phyloP scores from a whole-genome alignment of 2,888 invertebrate genomes.

The Athetis lepigone region DNA sequence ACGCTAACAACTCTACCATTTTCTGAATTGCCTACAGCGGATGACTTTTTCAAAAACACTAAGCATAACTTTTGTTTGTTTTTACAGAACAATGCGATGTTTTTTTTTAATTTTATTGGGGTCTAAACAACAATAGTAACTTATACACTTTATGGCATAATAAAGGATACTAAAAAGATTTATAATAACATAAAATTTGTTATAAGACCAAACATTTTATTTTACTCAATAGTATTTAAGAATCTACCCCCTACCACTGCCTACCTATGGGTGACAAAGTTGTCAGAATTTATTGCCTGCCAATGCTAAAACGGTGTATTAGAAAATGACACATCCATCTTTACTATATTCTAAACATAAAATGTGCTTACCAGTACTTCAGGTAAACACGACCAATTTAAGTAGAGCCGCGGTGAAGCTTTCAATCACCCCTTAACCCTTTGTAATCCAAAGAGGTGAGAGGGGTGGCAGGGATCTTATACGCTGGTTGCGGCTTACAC shows the following conservation, averaged over 20 bases:
- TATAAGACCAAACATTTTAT: no score
- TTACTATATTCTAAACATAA: conserved; percentile 65
- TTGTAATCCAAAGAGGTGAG: conserved; percentile 74
- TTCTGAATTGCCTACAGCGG: background rate
- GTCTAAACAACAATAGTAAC: conserved; percentile 6
- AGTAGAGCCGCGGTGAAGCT: conserved; percentile 75
- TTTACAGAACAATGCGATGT: background rate
- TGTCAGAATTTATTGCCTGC: no score
- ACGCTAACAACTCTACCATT: no score
- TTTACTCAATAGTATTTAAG: no score
- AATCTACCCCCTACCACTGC: no score
- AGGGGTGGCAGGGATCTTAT: conserved; percentile 69
- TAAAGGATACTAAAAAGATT: no score
- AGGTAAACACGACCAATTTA: conserved; percentile 82
- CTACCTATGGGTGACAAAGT: no score
- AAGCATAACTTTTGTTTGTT: conserved; percentile 5
- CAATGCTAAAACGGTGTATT: no score
- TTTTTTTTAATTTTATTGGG: conserved; percentile 20
- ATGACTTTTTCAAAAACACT: background rate
- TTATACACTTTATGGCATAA: no score
- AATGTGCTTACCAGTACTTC: conserved; percentile 78
- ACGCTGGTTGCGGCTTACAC: conserved; percentile 68
- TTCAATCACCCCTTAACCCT: conserved; percentile 77
- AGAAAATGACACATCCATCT: conserved; percentile 69
- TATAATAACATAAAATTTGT: no score